phyloP scores from a whole-genome alignment of 2,113 vertebrate species.

The Pogonocichla stellata region DNA sequence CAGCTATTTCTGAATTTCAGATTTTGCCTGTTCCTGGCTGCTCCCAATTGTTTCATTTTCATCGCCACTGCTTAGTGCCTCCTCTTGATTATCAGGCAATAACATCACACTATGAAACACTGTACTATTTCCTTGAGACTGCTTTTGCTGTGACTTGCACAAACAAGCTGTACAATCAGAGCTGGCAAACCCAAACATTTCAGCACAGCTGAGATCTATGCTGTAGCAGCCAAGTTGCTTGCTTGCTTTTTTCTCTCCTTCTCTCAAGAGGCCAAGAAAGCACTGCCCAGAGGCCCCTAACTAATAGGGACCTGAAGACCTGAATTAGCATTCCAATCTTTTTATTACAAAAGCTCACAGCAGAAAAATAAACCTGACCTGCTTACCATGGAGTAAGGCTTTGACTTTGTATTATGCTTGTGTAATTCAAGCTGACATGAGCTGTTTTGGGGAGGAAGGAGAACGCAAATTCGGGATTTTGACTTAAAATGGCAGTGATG shows the following conservation, averaged over 20 bases:
- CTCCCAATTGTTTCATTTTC: not conserved
- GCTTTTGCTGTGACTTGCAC: conserved; percentile 37
- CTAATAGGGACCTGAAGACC: conserved; percentile 18
- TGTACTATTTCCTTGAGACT: not conserved
- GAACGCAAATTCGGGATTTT: not conserved
- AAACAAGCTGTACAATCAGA: conserved; percentile 15
- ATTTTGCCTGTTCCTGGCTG: not conserved
- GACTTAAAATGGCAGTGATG: not conserved
- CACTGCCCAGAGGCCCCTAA: not conserved
- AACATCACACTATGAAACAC: not conserved
- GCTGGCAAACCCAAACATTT: conserved; percentile 24
- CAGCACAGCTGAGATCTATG: not conserved
- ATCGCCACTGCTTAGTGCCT: not conserved
- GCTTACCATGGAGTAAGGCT: not conserved
- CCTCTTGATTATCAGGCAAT: not conserved
- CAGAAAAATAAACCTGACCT: conserved; percentile 44
- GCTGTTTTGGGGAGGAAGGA: not conserved
- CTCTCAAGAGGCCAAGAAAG: not conserved
- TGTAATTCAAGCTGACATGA: conserved; percentile 52
- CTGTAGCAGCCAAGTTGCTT: conserved; percentile 13
- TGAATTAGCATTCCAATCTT: conserved; percentile 25
- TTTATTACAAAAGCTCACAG: conserved; percentile 24
- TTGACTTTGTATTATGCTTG: not conserved
- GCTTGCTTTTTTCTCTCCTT: not conserved
- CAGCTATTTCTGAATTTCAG: not conserved